These are phyloP conservation scores for Apis mellifera DNA, from an alignment of 1,140 invertebrate species.

Conservation along the genomic window Amel_HAv3.1 CM009939.2:8632001-8632500, in stretches of 20 bases:
- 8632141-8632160: constrained; percentile 42
- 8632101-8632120: constrained; percentile 60
- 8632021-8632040: constrained; percentile 77
- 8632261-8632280: constrained; percentile 26
- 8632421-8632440: constrained; percentile 52
- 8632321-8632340: constrained; percentile 47
- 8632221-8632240: constrained; percentile 56
- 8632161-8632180: constrained; percentile 39
- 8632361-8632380: constrained; percentile 29
- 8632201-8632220: constrained; percentile 39
- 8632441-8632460: constrained; percentile 60
- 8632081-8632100: constrained; percentile 67
- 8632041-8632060: constrained; percentile 76
- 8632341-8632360: constrained; percentile 52
- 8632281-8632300: constrained; percentile 39
- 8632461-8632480: constrained; percentile 62
- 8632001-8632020: constrained; percentile 70
- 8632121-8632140: constrained; percentile 49
- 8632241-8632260: constrained; percentile 36
- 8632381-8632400: constrained; percentile 15
- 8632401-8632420: constrained; percentile 45
- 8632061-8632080: constrained; percentile 72
- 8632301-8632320: constrained; percentile 58
- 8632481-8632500: constrained; percentile 57
- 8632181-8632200: constrained; percentile 28